A percentile compares a stretch with the other conserved stretches of the same genome.
Evolutionary conservation across 2,113 vertebrate species (phyloP).

Genomic region (Ctenomys sociabilis): DNA sequence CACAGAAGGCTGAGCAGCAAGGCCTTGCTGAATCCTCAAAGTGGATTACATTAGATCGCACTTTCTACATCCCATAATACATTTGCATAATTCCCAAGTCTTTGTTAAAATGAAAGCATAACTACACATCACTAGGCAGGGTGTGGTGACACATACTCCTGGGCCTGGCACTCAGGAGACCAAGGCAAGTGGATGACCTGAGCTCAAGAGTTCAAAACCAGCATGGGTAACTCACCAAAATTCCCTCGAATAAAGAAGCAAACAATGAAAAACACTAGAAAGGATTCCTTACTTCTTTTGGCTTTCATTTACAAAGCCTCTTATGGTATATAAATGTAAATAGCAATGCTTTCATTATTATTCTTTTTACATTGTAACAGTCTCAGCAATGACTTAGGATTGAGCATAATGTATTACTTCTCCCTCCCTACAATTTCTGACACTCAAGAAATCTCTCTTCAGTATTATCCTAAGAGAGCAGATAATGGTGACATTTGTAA

Average conservation of each 20-base stretch:
- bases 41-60: not conserved
- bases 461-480: not conserved
- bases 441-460: not conserved
- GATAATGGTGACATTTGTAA: conserved; percentile 24
- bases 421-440: not conserved
- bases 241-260: not conserved
- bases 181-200: not conserved
- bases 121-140: too few species aligned
- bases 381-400: not conserved
- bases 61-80: not conserved
- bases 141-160: too few species aligned
- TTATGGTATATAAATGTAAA: not conserved
- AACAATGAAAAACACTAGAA: not conserved
- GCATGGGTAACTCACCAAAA: not conserved
- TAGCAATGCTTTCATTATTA: not conserved
- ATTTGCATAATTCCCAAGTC: not conserved
- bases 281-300: not conserved
- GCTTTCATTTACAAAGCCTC: not conserved
- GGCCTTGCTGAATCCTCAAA: not conserved
- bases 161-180: not conserved
- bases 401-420: not conserved
- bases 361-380: not conserved
- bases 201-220: not conserved
- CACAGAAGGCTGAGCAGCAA: not conserved
- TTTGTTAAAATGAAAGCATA: not conserved